Evolutionary conservation across 1,140 invertebrate species (phyloP).

Genomic region (Anoplolepis gracilipes): DNA sequence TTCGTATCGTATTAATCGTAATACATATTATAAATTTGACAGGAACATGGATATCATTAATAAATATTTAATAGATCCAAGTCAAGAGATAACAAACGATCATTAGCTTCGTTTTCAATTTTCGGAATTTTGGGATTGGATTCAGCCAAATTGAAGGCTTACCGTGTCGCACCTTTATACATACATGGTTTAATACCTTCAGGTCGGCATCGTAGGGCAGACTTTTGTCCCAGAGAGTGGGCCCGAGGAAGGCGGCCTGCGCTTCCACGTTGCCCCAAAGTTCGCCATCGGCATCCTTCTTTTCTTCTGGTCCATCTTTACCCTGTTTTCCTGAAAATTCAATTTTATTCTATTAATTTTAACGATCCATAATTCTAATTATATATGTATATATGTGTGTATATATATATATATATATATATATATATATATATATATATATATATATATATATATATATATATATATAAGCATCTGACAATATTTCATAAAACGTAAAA

Average conservation of each 20-base stretch:
- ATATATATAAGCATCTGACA: not conserved
- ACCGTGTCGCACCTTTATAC: constrained; percentile 84
- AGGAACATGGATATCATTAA: not conserved
- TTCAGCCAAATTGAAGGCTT: constrained; percentile 75
- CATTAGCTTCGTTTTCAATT: not conserved
- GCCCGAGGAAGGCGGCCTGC: constrained; percentile 96
- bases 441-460: too few relatives aligned
- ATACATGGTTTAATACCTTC: constrained; percentile 92
- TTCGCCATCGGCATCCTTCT: constrained; percentile 93
- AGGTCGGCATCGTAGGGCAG: constrained; percentile 96
- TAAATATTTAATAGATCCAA: not conserved
- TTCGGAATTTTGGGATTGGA: constrained; percentile 37
- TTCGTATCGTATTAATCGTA: not conserved
- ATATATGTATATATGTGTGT: too few relatives aligned
- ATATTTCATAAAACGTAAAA: too few relatives aligned
- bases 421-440: too few relatives aligned
- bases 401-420: too few relatives aligned
- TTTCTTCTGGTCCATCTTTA: constrained; percentile 89
- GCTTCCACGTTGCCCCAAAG: constrained; percentile 94
- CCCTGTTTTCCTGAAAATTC: constrained; percentile 83
- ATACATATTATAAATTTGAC: too few relatives aligned
- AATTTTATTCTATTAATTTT: constrained; percentile 16
- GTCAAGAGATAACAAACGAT: constrained; percentile 5
- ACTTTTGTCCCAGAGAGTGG: constrained; percentile 97
- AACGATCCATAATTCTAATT: not conserved